A percentile compares a stretch with the other conserved stretches of the same genome.
phyloP scores from a whole-genome alignment of 2,113 vertebrate species.

The Raja brachyura region DNA sequence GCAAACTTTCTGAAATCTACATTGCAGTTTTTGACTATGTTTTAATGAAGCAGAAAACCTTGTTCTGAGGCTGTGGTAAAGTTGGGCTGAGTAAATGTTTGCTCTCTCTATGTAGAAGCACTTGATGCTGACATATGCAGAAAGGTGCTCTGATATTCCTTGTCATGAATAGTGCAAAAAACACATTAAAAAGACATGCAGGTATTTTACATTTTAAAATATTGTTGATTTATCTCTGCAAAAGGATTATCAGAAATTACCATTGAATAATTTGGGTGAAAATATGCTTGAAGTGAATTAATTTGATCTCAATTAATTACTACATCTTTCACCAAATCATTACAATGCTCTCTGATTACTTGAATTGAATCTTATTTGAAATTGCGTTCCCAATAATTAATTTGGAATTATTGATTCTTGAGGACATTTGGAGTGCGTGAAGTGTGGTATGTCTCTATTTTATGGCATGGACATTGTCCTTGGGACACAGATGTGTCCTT shows the following conservation, averaged over 20 bases:
- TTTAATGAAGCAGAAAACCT: background rate
- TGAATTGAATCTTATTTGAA: constrained; percentile 23
- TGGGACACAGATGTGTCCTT: background rate
- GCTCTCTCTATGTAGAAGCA: background rate
- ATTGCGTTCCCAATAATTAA: background rate
- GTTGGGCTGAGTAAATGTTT: background rate
- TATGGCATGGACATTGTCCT: background rate
- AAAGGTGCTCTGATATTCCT: background rate
- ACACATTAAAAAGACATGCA: background rate
- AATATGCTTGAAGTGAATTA: background rate
- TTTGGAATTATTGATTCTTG: background rate
- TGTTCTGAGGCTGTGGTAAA: background rate
- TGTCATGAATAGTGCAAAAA: background rate
- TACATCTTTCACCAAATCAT: background rate
- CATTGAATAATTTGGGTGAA: background rate
- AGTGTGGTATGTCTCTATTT: background rate
- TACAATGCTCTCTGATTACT: background rate
- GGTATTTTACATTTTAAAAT: background rate
- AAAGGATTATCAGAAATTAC: background rate
- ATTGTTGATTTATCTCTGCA: background rate
- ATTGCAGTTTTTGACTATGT: background rate
- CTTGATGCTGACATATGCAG: background rate
- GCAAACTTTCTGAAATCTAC: background rate
- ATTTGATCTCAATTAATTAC: constrained; percentile 12
- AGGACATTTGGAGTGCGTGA: background rate